phyloP scores from a whole-genome alignment of 2,113 vertebrate genomes.

The Trogon surrucura region DNA sequence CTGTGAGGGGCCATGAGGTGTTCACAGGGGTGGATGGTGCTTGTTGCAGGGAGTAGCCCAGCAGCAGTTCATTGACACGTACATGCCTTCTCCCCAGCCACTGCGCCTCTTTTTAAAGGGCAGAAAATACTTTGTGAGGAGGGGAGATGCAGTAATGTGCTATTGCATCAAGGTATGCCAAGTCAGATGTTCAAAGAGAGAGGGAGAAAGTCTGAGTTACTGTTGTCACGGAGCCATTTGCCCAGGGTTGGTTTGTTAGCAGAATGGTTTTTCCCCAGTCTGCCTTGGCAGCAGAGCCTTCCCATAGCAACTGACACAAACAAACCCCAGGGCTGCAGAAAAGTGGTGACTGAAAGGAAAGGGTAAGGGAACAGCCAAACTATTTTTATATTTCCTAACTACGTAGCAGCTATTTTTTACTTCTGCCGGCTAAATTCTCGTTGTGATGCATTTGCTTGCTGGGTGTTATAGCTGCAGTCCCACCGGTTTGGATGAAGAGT shows the following conservation, averaged over 20 bases:
- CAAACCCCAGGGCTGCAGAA: constrained; percentile 21
- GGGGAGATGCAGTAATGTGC: fast-evolving
- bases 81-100: neutral
- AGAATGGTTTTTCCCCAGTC: neutral
- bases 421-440: neutral
- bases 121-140: neutral
- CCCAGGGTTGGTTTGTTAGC: neutral
- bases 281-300: neutral
- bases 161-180: fast-evolving
- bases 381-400: constrained; percentile 51
- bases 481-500: neutral
- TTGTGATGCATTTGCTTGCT: neutral
- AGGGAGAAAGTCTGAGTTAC: neutral
- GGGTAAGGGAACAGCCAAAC: constrained; percentile 21
- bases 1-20: neutral
- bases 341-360: constrained; percentile 20
- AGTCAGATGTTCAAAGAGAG: neutral
- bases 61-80: fast-evolving
- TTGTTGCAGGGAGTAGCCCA: neutral
- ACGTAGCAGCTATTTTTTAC: constrained; percentile 19
- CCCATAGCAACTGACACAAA: constrained; percentile 61
- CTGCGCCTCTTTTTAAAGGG: neutral
- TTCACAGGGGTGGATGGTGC: neutral
- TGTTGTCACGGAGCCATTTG: neutral
- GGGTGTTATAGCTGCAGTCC: neutral